Percentiles rank a stretch among this genome's conserved stretches.
Evolutionary conservation across 30 jellyfish, hydroid and myxozoan genomes (phyloP).

Genomic region (Chironex yamaguchii): DNA sequence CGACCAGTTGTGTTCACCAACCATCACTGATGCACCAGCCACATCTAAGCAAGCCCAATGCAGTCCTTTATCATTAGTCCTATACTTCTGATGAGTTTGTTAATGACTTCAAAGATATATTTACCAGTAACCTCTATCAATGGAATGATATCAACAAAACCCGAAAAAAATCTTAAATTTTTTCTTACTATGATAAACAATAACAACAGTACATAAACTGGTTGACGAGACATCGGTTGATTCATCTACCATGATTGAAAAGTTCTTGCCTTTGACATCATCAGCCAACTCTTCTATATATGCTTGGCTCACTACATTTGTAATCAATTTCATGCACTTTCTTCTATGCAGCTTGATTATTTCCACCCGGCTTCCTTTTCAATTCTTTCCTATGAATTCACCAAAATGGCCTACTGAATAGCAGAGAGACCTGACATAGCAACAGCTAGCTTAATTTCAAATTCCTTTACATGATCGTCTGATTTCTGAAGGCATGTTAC

Average conservation of each 20-base stretch:
- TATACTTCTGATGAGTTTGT: slow-evolving; percentile 16
- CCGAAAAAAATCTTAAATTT: slow-evolving; percentile 33
- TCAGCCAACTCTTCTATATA: slow-evolving; percentile 47
- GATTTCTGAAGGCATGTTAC: background rate
- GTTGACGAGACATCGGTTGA: slow-evolving; percentile 65
- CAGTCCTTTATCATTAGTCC: slow-evolving; percentile 48
- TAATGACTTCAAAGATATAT: slow-evolving; percentile 28
- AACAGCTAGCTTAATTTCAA: background rate
- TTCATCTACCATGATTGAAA: slow-evolving; percentile 57
- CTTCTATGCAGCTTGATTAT: slow-evolving; percentile 60
- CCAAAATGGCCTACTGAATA: background rate
- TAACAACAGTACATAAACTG: slow-evolving; percentile 28
- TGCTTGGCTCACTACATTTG: slow-evolving; percentile 55
- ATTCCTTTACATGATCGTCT: background rate
- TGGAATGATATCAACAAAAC: slow-evolving; percentile 56
- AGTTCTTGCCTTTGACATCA: slow-evolving; percentile 45
- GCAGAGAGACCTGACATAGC: background rate
- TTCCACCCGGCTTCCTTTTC: slow-evolving; percentile 14
- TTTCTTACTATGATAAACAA: slow-evolving; percentile 31
- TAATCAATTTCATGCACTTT: slow-evolving; percentile 51
- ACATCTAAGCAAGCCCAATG: slow-evolving; percentile 43
- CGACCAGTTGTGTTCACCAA: slow-evolving; percentile 79
- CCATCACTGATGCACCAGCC: slow-evolving; percentile 80
- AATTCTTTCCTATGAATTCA: background rate
- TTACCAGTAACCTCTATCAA: slow-evolving; percentile 54